A percentile compares a stretch with the other conserved stretches of the same genome.
phyloP scores from a whole-genome alignment of 2,113 vertebrate species.

The Malaclemys terrapin region DNA sequence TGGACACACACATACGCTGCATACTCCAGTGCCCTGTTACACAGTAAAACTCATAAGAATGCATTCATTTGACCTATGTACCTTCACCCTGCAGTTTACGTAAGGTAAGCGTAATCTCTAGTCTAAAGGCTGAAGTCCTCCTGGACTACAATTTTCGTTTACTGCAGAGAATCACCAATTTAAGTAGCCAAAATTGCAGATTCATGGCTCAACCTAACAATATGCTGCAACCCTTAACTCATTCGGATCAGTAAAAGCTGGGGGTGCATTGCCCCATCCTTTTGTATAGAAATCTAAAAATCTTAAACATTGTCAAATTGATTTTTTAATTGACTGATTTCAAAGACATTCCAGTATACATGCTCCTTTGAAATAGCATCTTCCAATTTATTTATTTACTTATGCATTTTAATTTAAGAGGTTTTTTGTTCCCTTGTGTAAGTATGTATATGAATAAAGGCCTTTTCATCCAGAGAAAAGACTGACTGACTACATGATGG shows the following conservation, averaged over 20 bases:
- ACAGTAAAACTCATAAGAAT: neutral
- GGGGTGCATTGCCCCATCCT: neutral
- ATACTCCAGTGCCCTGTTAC: neutral
- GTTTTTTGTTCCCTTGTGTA: neutral
- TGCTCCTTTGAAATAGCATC: neutral
- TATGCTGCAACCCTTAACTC: accelerated
- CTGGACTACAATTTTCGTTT: neutral
- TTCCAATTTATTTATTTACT: neutral
- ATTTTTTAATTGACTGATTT: neutral
- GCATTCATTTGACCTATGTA: too few relatives aligned
- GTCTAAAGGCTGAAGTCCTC: neutral
- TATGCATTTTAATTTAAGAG: neutral
- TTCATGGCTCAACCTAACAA: accelerated
- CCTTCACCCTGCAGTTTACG: neutral
- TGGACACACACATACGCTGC: accelerated
- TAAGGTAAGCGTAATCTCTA: neutral
- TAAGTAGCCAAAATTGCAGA: neutral
- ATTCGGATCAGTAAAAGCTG: neutral
- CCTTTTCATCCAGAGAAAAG: neutral
- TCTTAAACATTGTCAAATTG: neutral
- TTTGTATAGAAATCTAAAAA: neutral
- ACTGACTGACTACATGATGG: neutral
- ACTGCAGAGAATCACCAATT: neutral
- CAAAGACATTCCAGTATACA: neutral
- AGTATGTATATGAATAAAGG: neutral